phyloP scores from a whole-genome alignment of 2,888 invertebrate genomes.

The Mimumesa dahlbomi region DNA sequence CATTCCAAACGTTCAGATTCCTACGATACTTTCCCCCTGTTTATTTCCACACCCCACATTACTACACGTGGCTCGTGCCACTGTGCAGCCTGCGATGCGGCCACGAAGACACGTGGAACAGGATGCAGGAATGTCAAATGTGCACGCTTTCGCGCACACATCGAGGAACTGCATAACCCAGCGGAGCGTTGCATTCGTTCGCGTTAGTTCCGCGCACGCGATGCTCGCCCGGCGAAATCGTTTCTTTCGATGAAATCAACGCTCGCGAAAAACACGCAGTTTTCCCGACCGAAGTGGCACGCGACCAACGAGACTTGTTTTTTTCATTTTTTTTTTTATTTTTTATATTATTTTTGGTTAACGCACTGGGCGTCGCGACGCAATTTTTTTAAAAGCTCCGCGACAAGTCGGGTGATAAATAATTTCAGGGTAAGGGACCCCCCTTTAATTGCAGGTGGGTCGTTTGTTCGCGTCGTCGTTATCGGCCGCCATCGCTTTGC shows the following conservation, averaged over 20 bases:
- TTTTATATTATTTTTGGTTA: not conserved
- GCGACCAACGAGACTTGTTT: not conserved
- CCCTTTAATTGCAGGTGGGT: not conserved
- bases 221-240: not conserved
- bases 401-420: not conserved
- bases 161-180: not conserved
- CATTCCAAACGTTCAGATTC: too few species aligned
- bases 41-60: too few species aligned
- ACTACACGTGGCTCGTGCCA: too few species aligned
- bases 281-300: not conserved
- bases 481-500: conserved; percentile 4
- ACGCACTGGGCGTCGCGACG: not conserved
- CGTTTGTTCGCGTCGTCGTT: not conserved
- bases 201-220: conserved; percentile 13
- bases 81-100: too few species aligned
- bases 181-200: conserved; percentile 6
- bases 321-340: not conserved
- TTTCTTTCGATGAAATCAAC: not conserved
- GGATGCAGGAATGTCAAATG: not conserved
- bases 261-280: not conserved
- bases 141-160: not conserved
- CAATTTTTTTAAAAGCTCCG: not conserved
- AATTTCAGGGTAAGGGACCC: not conserved
- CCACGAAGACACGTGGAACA: not conserved
- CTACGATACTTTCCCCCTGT: too few species aligned